Conservation (phyloP, 2,113 vertebrate species). For the Illadopsis cleaveri region DNA sequence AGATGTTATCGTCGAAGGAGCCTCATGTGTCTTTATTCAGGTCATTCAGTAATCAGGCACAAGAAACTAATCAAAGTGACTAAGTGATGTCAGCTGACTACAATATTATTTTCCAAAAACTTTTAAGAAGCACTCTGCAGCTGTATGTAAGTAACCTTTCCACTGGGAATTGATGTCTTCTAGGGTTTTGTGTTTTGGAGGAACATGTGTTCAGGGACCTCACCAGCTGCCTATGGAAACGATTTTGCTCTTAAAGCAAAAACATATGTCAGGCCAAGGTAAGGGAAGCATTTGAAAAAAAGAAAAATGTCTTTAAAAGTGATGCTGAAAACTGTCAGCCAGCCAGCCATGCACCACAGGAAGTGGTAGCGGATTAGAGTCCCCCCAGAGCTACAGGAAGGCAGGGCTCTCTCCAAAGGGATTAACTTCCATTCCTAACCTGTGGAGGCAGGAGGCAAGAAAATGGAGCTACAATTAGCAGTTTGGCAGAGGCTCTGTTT, state of each 20-base stretch:
- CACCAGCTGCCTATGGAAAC: constrained; percentile 32
- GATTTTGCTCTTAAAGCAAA: constrained; percentile 54
- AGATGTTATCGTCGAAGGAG: background rate
- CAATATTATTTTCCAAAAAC: background rate
- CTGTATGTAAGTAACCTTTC: constrained; percentile 14
- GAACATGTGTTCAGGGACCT: background rate
- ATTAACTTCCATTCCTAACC: background rate
- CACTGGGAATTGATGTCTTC: background rate
- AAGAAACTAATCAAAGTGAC: constrained; percentile 55
- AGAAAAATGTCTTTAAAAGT: constrained; percentile 32
- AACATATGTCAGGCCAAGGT: constrained; percentile 60
- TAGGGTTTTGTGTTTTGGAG: background rate
- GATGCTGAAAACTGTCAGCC: constrained; percentile 24
- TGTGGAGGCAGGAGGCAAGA: background rate
- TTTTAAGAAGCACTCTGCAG: background rate
- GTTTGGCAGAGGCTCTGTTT: background rate
- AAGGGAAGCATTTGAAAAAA: constrained; percentile 23
- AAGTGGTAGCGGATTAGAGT: background rate
- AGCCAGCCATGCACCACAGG: background rate
- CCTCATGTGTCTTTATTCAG: constrained; percentile 42
- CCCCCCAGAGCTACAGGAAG: background rate
- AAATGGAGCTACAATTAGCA: background rate
- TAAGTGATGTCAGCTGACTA: constrained; percentile 30
- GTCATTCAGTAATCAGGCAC: background rate
- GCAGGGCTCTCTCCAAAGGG: background rate